A percentile compares a stretch with the other conserved stretches of the same genome.
These are phyloP conservation scores for Lissonota sp. DNA, from an alignment of 2,888 invertebrate genomes.

Conservation along the genomic window DNA sequence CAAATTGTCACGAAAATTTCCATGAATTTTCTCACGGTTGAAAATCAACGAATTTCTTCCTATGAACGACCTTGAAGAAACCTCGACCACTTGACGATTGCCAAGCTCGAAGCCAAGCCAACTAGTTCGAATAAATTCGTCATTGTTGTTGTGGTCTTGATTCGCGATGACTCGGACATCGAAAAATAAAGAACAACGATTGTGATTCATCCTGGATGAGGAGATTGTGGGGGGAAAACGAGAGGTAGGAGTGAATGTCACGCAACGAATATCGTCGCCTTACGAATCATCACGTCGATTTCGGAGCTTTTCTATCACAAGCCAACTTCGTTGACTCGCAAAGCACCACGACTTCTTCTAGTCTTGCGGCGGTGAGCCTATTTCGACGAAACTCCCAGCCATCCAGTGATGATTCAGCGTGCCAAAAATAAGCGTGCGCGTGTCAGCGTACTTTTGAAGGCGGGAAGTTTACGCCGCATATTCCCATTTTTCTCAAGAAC, in stretches of 20 bases:
- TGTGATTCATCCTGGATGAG: conserved; percentile 62
- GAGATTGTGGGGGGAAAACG: too few relatives aligned
- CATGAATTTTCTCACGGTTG: conserved; percentile 20
- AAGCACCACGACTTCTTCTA: conserved; percentile 7
- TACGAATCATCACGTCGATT: conserved; percentile 18
- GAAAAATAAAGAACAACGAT: conserved; percentile 60
- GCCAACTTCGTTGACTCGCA: background rate
- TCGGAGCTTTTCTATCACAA: background rate
- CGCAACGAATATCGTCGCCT: background rate
- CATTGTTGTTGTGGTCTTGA: conserved; percentile 36
- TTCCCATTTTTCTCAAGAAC: conserved; percentile 54
- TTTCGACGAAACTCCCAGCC: conserved; percentile 78
- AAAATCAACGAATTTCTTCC: conserved; percentile 22
- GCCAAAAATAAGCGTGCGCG: conserved; percentile 80
- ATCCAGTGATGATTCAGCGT: conserved; percentile 79
- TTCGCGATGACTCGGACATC: conserved; percentile 50
- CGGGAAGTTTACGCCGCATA: conserved; percentile 65
- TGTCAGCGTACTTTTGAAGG: conserved; percentile 82
- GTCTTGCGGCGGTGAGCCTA: conserved; percentile 70
- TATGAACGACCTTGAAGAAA: conserved; percentile 59
- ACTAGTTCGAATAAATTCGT: background rate
- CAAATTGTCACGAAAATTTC: too few relatives aligned
- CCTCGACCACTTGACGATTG: conserved; percentile 60
- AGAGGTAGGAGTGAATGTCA: too few relatives aligned
- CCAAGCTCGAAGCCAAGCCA: conserved; percentile 53